Conservation (phyloP, 2,797 vertebrate genomes). For the Gephyroberyx darwinii region DNA sequence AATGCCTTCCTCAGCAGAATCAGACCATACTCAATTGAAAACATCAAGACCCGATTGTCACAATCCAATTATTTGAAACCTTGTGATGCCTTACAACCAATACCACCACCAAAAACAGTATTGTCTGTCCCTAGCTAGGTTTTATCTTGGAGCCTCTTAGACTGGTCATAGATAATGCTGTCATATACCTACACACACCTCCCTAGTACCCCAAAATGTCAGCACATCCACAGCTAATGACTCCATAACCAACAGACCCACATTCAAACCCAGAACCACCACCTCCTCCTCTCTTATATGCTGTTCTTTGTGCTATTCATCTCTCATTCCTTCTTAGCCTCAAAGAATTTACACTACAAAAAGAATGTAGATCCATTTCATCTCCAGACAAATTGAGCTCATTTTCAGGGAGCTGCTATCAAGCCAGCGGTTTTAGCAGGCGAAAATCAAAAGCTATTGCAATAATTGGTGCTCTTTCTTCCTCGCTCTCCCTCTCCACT, state of each 20-base stretch:
- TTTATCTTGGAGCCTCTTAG: too few relatives aligned
- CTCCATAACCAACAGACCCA: background rate
- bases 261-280: background rate
- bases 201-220: background rate
- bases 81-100: too few relatives aligned
- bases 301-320: background rate
- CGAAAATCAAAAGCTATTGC: constrained; percentile 25
- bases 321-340: background rate
- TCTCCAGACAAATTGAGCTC: constrained; percentile 11
- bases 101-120: too few relatives aligned
- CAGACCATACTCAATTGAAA: too few relatives aligned
- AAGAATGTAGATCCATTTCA: background rate
- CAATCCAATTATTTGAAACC: too few relatives aligned
- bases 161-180: too few relatives aligned
- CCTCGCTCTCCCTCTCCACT: constrained; percentile 16
- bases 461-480: constrained; percentile 28
- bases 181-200: background rate
- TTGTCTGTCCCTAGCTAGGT: too few relatives aligned
- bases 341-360: constrained; percentile 1
- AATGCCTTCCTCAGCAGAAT: too few relatives aligned
- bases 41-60: too few relatives aligned
- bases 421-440: constrained; percentile 8
- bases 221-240: background rate
- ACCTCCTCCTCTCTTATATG: background rate
- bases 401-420: constrained; percentile 31